phyloP scores from a whole-genome alignment of 2,888 invertebrate genomes.

The Oxyteleia sp. region DNA sequence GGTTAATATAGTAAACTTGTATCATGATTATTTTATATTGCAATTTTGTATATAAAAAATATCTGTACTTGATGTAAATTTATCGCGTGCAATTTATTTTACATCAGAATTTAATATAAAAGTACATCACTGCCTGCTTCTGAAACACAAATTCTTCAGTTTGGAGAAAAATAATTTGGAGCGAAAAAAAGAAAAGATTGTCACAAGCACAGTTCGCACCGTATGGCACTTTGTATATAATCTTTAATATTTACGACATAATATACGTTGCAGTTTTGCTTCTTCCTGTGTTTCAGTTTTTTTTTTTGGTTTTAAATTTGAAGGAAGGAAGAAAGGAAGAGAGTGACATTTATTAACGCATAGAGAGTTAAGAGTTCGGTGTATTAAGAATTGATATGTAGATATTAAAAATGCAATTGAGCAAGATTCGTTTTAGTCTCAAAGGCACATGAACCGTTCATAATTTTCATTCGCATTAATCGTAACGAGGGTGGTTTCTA shows the following conservation, averaged over 20 bases:
- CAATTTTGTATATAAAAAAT: too few relatives aligned
- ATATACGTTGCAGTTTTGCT: slow-evolving; percentile 69
- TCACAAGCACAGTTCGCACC: slow-evolving; percentile 85
- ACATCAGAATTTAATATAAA: slow-evolving; percentile 8
- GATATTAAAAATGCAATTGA: slow-evolving; percentile 27
- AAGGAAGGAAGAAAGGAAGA: slow-evolving; percentile 13
- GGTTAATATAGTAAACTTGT: too few relatives aligned
- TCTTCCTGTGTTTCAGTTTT: slow-evolving; percentile 70
- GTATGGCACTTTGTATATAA: slow-evolving; percentile 77
- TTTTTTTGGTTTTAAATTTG: slow-evolving; percentile 13
- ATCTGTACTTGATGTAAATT: too few relatives aligned
- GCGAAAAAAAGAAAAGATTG: slow-evolving; percentile 74
- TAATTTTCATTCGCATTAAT: slow-evolving; percentile 17
- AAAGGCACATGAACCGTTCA: not conserved
- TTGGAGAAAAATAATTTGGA: slow-evolving; percentile 36
- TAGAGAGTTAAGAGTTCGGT: slow-evolving; percentile 19
- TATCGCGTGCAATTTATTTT: not conserved
- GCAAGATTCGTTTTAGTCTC: not conserved
- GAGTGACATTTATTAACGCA: slow-evolving; percentile 23
- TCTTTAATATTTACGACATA: slow-evolving; percentile 64
- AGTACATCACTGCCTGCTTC: slow-evolving; percentile 48
- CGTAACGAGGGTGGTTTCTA: slow-evolving; percentile 3
- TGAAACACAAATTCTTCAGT: slow-evolving; percentile 21
- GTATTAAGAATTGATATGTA: slow-evolving; percentile 50
- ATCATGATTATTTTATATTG: too few relatives aligned